Evolutionary conservation across 2,888 invertebrate genomes (phyloP), one percentile per base, ranked within the genome.

Genomic region (Gonocerus acuteangulatus): DNA sequence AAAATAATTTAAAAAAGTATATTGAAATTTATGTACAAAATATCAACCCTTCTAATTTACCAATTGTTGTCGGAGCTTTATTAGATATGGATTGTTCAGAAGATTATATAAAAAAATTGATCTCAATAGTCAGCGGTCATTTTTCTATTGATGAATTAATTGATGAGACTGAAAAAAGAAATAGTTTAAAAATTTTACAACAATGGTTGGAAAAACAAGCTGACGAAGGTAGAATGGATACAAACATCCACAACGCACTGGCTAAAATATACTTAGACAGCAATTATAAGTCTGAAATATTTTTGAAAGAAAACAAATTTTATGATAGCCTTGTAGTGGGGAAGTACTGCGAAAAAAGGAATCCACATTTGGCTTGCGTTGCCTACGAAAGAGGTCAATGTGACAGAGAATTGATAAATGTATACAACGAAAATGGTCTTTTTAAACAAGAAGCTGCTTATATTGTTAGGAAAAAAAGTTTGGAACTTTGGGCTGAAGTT

Each of bases 231-330:
- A 93, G 94, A 72, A 87, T 86, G 11, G 99, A 99, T 73, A 90
- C 97, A 2, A 97, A 97, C 13, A 99, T 99, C 0, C 99, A 99
- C 77, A 99, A 99, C 76, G 99, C 99, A 1, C 78, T 99, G 68
- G 99, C 99, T 61, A 99, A 99, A 76, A 99, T 99, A 71, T 99
- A 99, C 79, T 99, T 99, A 70, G 99, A 99, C 76, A 93, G 95
- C 67, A 99, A 99, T 78, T 99, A 99, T 74, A 99, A 99, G 75
- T 95, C 99, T 0, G 99, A 99, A 74, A 79, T 97, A 70, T 97
- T 94, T 79, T 82, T 96, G 61, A 92, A 79, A 69, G 86, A 87
- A 71, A 87, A 87, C 73, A 83, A 84, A 70, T 84, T 81, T 72
- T 99, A 99, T 77, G 99, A 99, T 75, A 95, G 95, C 63, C 84